Evolutionary conservation across 2,888 invertebrate species (phyloP).

Genomic region (Syrphus vitripennis): DNA sequence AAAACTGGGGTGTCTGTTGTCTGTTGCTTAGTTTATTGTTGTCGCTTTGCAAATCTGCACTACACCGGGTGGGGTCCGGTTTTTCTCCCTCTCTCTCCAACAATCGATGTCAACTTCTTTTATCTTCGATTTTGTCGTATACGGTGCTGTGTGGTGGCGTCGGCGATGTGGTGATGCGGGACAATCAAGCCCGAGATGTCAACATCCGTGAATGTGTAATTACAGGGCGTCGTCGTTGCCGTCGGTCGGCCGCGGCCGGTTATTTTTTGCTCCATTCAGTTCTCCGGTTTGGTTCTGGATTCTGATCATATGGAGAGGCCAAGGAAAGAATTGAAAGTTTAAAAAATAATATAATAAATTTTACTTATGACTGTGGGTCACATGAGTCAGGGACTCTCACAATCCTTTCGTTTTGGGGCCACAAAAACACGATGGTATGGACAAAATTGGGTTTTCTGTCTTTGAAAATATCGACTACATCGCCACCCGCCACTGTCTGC

Average conservation of each 20-base stretch:
- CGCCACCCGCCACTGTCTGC: too few relatives aligned
- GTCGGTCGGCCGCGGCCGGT: not conserved
- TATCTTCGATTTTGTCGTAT: constrained; percentile 38
- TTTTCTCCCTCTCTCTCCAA: not conserved
- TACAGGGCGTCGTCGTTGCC: constrained; percentile 37
- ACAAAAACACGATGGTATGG: not conserved
- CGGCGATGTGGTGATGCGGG: not conserved
- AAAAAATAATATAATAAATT: constrained; percentile 53
- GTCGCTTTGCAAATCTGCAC: not conserved
- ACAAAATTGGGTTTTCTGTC: constrained; percentile 11
- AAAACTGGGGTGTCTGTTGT: constrained; percentile 28
- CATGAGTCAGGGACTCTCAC: constrained; percentile 51
- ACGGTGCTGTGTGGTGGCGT: not conserved
- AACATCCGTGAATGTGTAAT: constrained; percentile 68
- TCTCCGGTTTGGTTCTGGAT: not conserved
- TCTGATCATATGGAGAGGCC: not conserved
- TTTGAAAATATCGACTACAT: not conserved
- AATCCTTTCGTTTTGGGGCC: constrained; percentile 32
- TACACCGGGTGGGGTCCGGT: constrained; percentile 37
- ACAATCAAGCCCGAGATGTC: constrained; percentile 54
- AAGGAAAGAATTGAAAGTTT: constrained; percentile 38
- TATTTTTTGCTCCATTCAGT: not conserved
- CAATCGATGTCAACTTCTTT: constrained; percentile 63
- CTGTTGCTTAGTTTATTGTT: constrained; percentile 1
- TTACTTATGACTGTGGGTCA: constrained; percentile 66